A percentile compares a stretch with the other conserved stretches of the same genome.
phyloP scores from a whole-genome alignment of 1,140 invertebrate species.

The Andrena cerasifolii region DNA sequence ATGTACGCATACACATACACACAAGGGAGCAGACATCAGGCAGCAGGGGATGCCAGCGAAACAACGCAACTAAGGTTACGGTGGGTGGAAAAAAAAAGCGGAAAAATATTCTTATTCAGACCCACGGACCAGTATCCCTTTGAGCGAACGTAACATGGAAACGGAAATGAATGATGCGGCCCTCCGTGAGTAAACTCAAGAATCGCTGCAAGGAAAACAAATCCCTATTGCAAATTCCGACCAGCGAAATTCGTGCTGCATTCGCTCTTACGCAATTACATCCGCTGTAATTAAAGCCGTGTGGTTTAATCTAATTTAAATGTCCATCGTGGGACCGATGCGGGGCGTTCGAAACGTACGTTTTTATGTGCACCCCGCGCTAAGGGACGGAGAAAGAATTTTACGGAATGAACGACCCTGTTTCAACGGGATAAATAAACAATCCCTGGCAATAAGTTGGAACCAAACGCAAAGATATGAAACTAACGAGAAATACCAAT shows the following conservation, averaged over 20 bases:
- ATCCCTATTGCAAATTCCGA: constrained; percentile 20
- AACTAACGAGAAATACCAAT: no score
- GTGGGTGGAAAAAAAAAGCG: constrained; percentile 25
- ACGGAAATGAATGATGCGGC: constrained; percentile 29
- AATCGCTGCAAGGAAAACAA: constrained; percentile 21
- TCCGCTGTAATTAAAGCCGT: neutral
- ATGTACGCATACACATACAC: constrained; percentile 16
- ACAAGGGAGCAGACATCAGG: neutral
- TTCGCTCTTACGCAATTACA: neutral
- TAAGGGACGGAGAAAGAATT: no score
- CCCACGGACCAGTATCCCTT: constrained; percentile 30
- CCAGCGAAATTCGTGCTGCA: neutral
- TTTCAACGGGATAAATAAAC: no score
- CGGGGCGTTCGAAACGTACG: no score
- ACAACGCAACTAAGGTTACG: constrained; percentile 19
- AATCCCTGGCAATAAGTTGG: no score
- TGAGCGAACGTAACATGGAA: constrained; percentile 20
- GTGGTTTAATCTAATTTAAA: neutral
- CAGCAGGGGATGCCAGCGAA: neutral
- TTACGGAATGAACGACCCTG: no score
- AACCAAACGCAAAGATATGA: no score
- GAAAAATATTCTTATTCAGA: constrained; percentile 55
- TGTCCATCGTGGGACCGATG: neutral
- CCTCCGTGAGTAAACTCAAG: constrained; percentile 49
- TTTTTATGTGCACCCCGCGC: no score